Evolutionary conservation across 2,113 vertebrate species (phyloP).

Genomic region (Chaetodon trifascialis): DNA sequence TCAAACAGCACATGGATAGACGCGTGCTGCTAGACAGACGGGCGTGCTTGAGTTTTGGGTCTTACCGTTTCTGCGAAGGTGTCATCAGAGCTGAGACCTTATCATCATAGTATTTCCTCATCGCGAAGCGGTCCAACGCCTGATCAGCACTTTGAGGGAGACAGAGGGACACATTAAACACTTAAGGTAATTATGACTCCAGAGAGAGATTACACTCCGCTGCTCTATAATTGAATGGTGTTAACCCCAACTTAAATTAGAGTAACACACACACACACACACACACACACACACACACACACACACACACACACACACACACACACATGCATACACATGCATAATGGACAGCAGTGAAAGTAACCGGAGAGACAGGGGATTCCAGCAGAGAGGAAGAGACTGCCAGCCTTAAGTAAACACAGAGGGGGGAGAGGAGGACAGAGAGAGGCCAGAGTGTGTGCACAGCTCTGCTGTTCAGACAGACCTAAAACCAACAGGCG

Average conservation of each 20-base stretch:
- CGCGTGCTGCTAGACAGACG: constrained; percentile 34
- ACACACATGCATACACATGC: constrained; percentile 45
- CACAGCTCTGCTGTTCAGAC: constrained; percentile 78
- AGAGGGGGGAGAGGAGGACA: constrained; percentile 68
- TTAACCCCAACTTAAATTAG: constrained; percentile 63
- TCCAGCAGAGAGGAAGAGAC: constrained; percentile 82
- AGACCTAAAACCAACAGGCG: constrained; percentile 80
- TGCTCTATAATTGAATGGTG: constrained; percentile 61
- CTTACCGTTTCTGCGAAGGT: constrained; percentile 96
- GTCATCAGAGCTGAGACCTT: constrained; percentile 97
- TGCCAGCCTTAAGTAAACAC: constrained; percentile 81
- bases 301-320: constrained; percentile 42
- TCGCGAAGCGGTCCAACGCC: constrained; percentile 96
- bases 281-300: constrained; percentile 35
- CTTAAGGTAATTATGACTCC: constrained; percentile 69
- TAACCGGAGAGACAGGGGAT: constrained; percentile 77
- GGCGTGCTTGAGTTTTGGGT: constrained; percentile 57
- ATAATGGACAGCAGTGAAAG: constrained; percentile 72
- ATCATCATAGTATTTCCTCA: constrained; percentile 99
- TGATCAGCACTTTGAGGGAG: constrained; percentile 92
- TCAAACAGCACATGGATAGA: constrained; percentile 16
- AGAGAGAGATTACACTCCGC: constrained; percentile 55
- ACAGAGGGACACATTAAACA: constrained; percentile 60
- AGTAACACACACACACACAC: constrained; percentile 48
- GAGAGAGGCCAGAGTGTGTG: constrained; percentile 78